Conservation (phyloP, 2,888 invertebrate genomes). For the Ceramica pisi region DNA sequence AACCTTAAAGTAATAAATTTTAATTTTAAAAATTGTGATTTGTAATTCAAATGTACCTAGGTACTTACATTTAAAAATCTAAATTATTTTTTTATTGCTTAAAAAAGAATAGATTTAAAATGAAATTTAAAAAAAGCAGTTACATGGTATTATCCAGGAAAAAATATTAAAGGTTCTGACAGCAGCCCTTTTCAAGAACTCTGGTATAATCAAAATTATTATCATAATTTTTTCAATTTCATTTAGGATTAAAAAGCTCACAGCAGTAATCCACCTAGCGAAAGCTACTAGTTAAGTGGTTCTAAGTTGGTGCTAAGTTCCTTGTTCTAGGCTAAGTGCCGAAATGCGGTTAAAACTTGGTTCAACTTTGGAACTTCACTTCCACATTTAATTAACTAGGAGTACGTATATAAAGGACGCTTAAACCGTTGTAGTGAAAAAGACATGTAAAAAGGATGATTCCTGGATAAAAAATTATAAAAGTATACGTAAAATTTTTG, state of each 20-base stretch:
- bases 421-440: not conserved
- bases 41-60: no score
- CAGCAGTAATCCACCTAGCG: constrained; percentile 16
- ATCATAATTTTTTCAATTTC: no score
- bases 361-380: constrained; percentile 24
- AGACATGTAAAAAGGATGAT: not conserved
- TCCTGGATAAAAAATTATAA: not conserved
- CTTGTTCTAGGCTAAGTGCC: constrained; percentile 43
- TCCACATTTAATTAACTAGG: constrained; percentile 1
- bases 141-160: no score
- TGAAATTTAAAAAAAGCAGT: no score
- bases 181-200: no score
- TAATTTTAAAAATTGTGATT: no score
- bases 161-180: no score
- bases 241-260: not conserved
- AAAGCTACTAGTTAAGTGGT: constrained; percentile 36
- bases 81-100: no score
- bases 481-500: no score
- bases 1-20: no score
- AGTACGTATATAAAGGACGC: not conserved
- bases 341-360: constrained; percentile 41
- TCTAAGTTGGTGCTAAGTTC: constrained; percentile 37
- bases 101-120: no score
- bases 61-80: no score
- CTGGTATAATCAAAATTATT: not conserved